phyloP scores from a whole-genome alignment of 2,797 vertebrate species.

The Crocodylus rhombifer region DNA sequence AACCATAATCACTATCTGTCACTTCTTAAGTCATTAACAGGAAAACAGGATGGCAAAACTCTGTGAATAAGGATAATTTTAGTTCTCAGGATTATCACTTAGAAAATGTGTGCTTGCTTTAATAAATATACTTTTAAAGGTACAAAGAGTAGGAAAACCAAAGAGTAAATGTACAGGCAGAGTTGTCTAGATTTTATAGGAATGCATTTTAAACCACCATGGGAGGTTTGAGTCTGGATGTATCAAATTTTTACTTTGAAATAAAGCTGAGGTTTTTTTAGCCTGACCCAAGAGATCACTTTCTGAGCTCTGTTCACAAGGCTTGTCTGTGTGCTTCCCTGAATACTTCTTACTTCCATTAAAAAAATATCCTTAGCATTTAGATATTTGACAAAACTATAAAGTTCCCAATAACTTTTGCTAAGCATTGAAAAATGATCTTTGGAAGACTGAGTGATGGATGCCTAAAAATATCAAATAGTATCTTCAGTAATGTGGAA shows the following conservation, averaged over 20 bases:
- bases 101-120: background rate
- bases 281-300: fast-evolving
- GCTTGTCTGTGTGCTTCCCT: background rate
- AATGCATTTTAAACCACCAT: background rate
- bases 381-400: background rate
- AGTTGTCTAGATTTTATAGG: background rate
- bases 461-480: conserved; percentile 64
- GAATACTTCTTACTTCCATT: background rate
- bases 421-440: conserved; percentile 26
- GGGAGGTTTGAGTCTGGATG: fast-evolving
- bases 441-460: conserved; percentile 49
- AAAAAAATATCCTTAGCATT: background rate
- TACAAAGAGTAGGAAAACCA: background rate
- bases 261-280: background rate
- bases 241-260: background rate
- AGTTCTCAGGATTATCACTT: too few species aligned
- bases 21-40: too few species aligned
- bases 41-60: too few species aligned
- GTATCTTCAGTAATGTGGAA: conserved; percentile 48
- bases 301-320: background rate
- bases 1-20: too few species aligned
- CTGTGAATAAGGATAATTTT: too few species aligned
- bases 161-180: background rate
- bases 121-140: background rate
- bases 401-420: conserved; percentile 17